Base-by-base conservation (phyloP, 2,888 invertebrate species). In the Melipona beecheii region DNA sequence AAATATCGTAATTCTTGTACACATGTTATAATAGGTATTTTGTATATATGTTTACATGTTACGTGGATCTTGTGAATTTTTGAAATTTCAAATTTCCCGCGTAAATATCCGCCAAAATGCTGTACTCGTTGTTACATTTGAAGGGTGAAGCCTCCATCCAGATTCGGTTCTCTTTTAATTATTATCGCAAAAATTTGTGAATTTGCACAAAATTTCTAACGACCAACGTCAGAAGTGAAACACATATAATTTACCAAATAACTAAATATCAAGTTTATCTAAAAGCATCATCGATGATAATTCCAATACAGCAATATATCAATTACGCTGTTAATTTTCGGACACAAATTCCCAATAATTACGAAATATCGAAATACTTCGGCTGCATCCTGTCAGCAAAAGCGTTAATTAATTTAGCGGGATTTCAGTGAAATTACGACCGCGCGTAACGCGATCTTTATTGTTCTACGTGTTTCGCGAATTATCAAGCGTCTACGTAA, bases 341-440 rank as follows among this genome's bases (percentile, higher is more conserved):
- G 3, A 6, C 6, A 27, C 5, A 24, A 24, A 27, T 49, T 27
- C 0, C 15, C 58, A 19, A 49, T 73, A 49, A n/a, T 17, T 49
- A 73, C 13, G 4, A 62, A 21, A 15, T 24, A 62, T 17, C 15
- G 15, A 21, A 24, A 72, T 24, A 19, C 11, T 27, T 31, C 21
- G 50, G 49, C 60, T n/a, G 3, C 60, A 27, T 21, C 27, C 49
- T 31, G 17, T 43, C 27, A 62, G n/a, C 49, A 21, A 27, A 31
- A 24, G 27, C 27, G 49, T 73, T 73, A 50, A 73, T 62, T 73
- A 60, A 73, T 73, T 62, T 31, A n/a, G 1, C 9, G 60, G 31
- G 62, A 73, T 73, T 73, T 73, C 27, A 9, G 49, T 9, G 21
- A 49, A 60, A 36, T 9, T 36, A n/a, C n/a, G 9, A 36, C 9